Base-by-base conservation (phyloP, 30 jellyfish, hydroid and myxozoan genomes). In the Turritopsis rubra region DNA sequence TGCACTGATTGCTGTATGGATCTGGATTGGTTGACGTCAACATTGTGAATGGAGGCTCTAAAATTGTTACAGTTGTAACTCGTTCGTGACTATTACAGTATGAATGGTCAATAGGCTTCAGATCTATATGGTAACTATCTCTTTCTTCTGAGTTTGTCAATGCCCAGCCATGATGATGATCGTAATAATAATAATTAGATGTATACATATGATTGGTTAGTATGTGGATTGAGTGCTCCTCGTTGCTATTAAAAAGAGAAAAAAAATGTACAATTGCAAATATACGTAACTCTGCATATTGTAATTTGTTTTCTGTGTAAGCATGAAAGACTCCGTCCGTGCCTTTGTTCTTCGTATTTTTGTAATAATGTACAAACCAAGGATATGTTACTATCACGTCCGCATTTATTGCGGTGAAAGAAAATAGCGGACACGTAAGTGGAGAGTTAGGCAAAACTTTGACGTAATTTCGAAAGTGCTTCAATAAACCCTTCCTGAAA, bases 41-140 rank as follows among this genome's bases (percentile, higher is more conserved):
- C 7, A 68, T 27, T n/a, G 30, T 68, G 30, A 68, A 68, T n/a
- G 77, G 77, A 0, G 77, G 77, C 77, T 68, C 77, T 8, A 68
- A 9, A 19, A 68, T 0, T 8, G 77, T 68, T 8, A 68, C 77
- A 27, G 77, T 13, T 41, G 60, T 3, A 5, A 41, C 60, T 13
- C 60, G 60, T 3, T 41, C 60, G 60, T 41, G 60, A 13, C 60
- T 41, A 41, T 41, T 41, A 13, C 60, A 41, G 60, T 41, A 41
- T 41, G 60, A 3, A 41, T 41, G 60, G 60, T 41, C 60, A 13
- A 41, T 13, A 5, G 60, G 5, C 60, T 41, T 41, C 13, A 41
- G 13, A 13, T 41, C 60, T 41, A 41, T 41, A 3, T 41, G 60
- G 60, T 41, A 41, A 41, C 60, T 41, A 41, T 41, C 60, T 41